Conservation (phyloP, 1,140 invertebrate species). For the Stenopsyche tienmushanensis region DNA sequence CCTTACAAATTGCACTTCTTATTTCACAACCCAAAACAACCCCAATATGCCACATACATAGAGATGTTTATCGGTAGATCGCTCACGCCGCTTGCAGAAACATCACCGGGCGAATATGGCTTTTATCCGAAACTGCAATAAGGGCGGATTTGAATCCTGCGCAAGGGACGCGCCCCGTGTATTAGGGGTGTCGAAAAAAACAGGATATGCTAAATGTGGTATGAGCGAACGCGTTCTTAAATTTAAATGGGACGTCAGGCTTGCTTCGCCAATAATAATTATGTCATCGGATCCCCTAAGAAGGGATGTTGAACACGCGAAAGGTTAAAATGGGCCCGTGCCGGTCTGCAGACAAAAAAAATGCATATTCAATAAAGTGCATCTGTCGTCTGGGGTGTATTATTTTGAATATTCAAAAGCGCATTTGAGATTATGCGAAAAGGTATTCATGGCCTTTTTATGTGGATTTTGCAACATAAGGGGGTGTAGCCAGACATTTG, state of each 20-base stretch:
- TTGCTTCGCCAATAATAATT: slow-evolving; percentile 33
- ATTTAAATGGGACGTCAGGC: slow-evolving; percentile 20
- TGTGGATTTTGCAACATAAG: no score
- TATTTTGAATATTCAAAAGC: not conserved
- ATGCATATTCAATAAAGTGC: slow-evolving; percentile 4
- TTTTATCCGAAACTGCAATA: no score
- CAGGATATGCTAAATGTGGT: slow-evolving; percentile 36
- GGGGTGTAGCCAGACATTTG: no score
- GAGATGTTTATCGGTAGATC: not conserved
- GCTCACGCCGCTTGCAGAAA: no score
- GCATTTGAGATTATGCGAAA: not conserved
- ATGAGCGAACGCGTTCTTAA: slow-evolving; percentile 6
- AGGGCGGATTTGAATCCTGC: no score
- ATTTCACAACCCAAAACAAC: not conserved
- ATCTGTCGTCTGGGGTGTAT: slow-evolving; percentile 9
- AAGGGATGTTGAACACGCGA: not conserved
- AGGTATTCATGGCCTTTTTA: not conserved
- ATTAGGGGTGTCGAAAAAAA: slow-evolving; percentile 1
- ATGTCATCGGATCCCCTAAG: slow-evolving; percentile 31
- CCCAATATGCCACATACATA: not conserved
- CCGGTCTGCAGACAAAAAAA: not conserved
- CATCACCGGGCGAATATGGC: no score
- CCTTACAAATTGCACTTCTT: not conserved
- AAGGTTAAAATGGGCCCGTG: slow-evolving; percentile 9
- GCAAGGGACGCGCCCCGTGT: no score